Percentiles rank a stretch among this genome's conserved stretches.
phyloP scores from a whole-genome alignment of 2,888 invertebrate genomes.

The Agrypnus murinus region DNA sequence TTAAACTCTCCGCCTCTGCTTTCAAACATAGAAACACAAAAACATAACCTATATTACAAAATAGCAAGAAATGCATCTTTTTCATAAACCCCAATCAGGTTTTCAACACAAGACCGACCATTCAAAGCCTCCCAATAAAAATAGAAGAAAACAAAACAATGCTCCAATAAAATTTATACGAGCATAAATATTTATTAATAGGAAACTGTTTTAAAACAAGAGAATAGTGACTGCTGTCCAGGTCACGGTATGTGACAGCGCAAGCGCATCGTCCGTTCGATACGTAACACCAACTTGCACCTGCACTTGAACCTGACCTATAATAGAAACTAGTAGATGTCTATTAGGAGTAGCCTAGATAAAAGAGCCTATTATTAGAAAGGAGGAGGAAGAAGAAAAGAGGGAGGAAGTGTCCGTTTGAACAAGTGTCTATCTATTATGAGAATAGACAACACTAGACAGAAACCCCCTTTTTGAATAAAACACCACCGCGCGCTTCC shows the following conservation, averaged over 20 bases:
- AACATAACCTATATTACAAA: too few species aligned
- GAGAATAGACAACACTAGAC: neutral
- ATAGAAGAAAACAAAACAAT: neutral
- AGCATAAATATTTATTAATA: slow-evolving; percentile 35
- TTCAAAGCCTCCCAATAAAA: neutral
- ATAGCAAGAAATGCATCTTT: too few species aligned
- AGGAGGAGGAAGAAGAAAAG: slow-evolving; percentile 11
- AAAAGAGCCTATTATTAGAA: slow-evolving; percentile 49
- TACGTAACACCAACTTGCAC: slow-evolving; percentile 65
- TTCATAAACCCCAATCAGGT: neutral
- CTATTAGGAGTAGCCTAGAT: slow-evolving; percentile 66
- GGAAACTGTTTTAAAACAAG: slow-evolving; percentile 34
- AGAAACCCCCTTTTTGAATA: too few species aligned
- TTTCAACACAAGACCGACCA: neutral
- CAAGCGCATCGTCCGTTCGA: slow-evolving; percentile 62
- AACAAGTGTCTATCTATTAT: neutral
- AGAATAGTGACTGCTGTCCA: slow-evolving; percentile 38
- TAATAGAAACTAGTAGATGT: slow-evolving; percentile 61
- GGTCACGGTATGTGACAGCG: slow-evolving; percentile 53
- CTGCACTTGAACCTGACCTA: slow-evolving; percentile 73
- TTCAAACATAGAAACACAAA: too few species aligned
- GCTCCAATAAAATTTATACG: neutral
- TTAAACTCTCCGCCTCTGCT: too few species aligned
- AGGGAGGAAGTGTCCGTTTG: slow-evolving; percentile 7
- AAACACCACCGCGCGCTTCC: neutral